Evolutionary conservation across 2,888 invertebrate genomes (phyloP), one percentile per base, ranked within the genome.

Genomic region (Epinotia brunnichana): DNA sequence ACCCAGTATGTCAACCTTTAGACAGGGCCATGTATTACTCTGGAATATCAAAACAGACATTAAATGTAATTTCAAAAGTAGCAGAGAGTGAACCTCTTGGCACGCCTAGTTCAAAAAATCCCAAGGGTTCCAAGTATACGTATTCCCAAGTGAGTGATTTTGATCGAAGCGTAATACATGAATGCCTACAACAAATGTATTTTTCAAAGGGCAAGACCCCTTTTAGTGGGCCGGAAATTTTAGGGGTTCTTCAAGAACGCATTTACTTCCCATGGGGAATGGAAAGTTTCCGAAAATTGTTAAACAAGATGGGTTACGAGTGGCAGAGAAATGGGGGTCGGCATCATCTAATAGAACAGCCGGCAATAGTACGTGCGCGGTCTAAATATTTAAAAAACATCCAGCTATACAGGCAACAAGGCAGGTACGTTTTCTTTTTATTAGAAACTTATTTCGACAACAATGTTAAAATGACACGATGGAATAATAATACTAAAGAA

Each of bases 391-490:
- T 54, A 21, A 9, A 54, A 54, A 21, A 9, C 21, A 21, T 54
- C 21, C 54, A 11, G 54, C 54, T 21, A 21, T 54, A 54, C 54
- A 9, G 54, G 21, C 21, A 54, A 54, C 54, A 54, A 54, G 54
- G 54, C 3, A 54, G 19, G 21, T 11, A 21, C 7, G 11, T 54
- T 21, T 54, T 54, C 11, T 54, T 3, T 19, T 21, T 54, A 21
- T 21, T 54, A 3, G 9, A 11, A 21, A 21, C 54, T 21, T 21
- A 11, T 19, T 21, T 21, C 21, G 19, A 21, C 21, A 21, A 54
- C 13, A 19, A 54, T 21, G 1, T 54, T 10, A 54, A 21, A 54
- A 11, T 11, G 21, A 54, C 11, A 19, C 11, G 2, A 54, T 21
- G 11, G 19, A 54, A 21, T 11, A 4, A 11, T 2, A 7, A 19